These are phyloP conservation scores for Oryzias sinensis DNA, from an alignment of 2,797 vertebrate species.

Conservation along the genomic window DNA sequence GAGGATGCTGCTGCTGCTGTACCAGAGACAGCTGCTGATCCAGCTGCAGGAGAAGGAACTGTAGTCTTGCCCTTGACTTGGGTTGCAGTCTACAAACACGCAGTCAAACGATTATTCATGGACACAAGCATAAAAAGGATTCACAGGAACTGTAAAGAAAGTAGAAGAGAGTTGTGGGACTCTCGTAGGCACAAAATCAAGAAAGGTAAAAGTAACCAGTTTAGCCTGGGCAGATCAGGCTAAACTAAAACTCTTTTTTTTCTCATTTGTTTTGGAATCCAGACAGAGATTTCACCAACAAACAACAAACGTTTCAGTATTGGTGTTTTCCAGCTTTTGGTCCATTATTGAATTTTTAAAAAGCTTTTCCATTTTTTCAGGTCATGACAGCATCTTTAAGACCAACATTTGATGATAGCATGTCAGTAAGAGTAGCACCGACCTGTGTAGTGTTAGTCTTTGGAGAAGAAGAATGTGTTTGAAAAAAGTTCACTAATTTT, in stretches of 20 bases:
- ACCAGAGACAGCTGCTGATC: slow-evolving; percentile 14
- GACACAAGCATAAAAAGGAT: slow-evolving; percentile 9
- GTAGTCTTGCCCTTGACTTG: slow-evolving; percentile 47
- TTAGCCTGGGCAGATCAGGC: slow-evolving; percentile 20
- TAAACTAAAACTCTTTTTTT: background rate
- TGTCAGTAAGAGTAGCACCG: slow-evolving; percentile 57
- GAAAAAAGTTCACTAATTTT: slow-evolving; percentile 24
- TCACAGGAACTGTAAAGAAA: slow-evolving; percentile 3
- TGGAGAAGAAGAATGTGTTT: slow-evolving; percentile 45
- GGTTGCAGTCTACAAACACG: slow-evolving; percentile 61
- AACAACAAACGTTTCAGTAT: slow-evolving; percentile 2
- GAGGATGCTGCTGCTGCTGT: slow-evolving; percentile 14
- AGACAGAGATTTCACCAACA: slow-evolving; percentile 17
- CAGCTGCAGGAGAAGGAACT: slow-evolving; percentile 28
- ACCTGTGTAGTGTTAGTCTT: slow-evolving; percentile 53
- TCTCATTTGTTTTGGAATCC: background rate
- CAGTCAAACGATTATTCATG: slow-evolving; percentile 31
- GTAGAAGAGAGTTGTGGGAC: background rate
- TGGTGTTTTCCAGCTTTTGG: slow-evolving; percentile 6
- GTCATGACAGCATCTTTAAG: background rate
- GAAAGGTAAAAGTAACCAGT: background rate
- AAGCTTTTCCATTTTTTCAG: slow-evolving; percentile 45
- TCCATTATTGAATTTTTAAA: background rate
- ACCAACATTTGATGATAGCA: slow-evolving; percentile 40
- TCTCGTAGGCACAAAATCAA: slow-evolving; percentile 8